A percentile compares a stretch with the other conserved stretches of the same genome.
Conservation (phyloP, 2,888 invertebrate species). For the Pogonocherus hispidulus region DNA sequence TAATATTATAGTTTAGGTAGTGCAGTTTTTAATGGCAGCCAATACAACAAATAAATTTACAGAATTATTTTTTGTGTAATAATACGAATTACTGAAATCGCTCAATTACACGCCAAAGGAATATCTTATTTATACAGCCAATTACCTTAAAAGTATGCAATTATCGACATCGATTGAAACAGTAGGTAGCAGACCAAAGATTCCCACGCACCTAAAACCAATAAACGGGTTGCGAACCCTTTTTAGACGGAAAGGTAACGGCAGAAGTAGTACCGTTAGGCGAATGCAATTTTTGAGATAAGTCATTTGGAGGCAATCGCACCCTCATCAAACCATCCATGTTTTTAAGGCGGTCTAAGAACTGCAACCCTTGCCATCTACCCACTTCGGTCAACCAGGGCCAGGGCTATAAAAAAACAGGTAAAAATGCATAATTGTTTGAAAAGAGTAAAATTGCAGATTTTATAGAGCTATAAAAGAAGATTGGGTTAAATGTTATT, state of each 20-base stretch:
- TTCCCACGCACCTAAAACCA: conserved; percentile 28
- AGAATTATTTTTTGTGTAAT: background rate
- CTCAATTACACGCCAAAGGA: background rate
- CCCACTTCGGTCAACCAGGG: background rate
- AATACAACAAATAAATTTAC: background rate
- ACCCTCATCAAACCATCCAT: conserved; percentile 27
- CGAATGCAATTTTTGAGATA: conserved; percentile 29
- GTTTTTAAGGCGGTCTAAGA: conserved; percentile 12
- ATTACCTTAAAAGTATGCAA: conserved; percentile 11
- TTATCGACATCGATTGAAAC: conserved; percentile 6
- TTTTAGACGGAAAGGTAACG: conserved; percentile 17
- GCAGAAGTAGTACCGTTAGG: conserved; percentile 15
- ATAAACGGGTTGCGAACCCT: conserved; percentile 25
- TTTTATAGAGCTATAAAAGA: background rate
- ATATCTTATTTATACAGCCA: conserved; percentile 1
- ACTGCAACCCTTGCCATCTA: conserved; percentile 17
- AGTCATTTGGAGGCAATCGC: conserved; percentile 30
- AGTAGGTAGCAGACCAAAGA: conserved; percentile 20
- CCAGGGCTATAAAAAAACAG: conserved; percentile 7
- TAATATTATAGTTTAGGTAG: no score
- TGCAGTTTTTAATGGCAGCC: background rate
- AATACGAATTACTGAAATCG: background rate
- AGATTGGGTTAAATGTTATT: no score
- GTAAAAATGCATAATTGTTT: background rate
- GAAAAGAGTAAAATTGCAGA: conserved; percentile 8